Evolutionary conservation across 2,797 vertebrate genomes (phyloP).

Genomic region (Macropus fuliginosus): DNA sequence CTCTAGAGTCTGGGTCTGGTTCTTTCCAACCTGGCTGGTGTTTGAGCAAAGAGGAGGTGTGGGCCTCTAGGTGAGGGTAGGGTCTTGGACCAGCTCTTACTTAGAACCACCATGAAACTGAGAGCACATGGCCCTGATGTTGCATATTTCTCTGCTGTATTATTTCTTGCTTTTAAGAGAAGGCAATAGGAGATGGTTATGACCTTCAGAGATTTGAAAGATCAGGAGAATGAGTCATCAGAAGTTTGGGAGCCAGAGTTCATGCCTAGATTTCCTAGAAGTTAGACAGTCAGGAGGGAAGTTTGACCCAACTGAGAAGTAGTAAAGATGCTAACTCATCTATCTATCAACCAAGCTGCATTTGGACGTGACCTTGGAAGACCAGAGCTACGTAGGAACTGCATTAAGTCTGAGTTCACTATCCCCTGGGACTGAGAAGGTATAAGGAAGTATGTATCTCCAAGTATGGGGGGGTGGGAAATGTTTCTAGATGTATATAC

Average conservation of each 20-base stretch:
- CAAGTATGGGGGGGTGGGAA: neutral
- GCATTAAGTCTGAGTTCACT: neutral
- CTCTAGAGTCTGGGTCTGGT: neutral
- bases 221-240: neutral
- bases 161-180: neutral
- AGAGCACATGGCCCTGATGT: neutral
- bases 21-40: neutral
- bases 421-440: neutral
- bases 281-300: neutral
- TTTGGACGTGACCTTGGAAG: neutral
- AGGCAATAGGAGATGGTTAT: neutral
- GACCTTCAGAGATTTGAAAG: neutral
- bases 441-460: neutral
- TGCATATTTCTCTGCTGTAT: neutral
- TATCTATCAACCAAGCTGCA: neutral
- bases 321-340: neutral
- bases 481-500: neutral
- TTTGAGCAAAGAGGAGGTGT: neutral
- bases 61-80: neutral
- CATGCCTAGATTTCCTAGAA: neutral
- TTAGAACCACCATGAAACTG: neutral
- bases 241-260: neutral
- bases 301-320: neutral
- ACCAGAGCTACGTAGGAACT: neutral
- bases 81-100: neutral